Base-by-base conservation (phyloP, 2,888 invertebrate species). In the Pinctada fucata region DNA sequence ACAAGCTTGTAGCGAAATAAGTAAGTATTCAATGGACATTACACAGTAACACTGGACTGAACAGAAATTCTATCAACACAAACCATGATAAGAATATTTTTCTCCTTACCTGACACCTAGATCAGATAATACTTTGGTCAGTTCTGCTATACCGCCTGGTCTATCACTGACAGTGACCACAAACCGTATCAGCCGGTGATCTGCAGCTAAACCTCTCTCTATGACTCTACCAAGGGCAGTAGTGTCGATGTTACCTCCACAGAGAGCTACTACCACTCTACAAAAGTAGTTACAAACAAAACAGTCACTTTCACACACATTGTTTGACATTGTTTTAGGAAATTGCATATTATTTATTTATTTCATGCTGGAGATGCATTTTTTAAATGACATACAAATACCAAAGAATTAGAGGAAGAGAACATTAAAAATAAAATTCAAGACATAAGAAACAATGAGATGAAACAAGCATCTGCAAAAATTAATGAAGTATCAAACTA, bases 211-310 rank as follows among this genome's bases (percentile, higher is more conserved):
- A 0, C 97, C 97, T 75, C 97, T 94, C 92, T 97, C 97, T 86
- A 97, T 93, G 85, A 97, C 97, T 31, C 97, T 94, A 0, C 97
- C 97, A 80, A 97, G 94, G 67, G 97, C 96, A 0, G 97, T 97
- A 3, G 97, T 97, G 92, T 97, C 97, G 78, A 97, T 97, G 93
- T 97, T 97, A 66, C 97, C 97, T 10, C 94, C 94, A 86, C 97
- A 97, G 0, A 97, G 93, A 65, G 96, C 95, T 79, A 97, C 94
- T 0, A 97, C 97, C 52, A 97, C 96, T 88, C 97, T 97, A 84
- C 6, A 48, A 69, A 47, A 47, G 48, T 13, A 63, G 47, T n/a
- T 66, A 16, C 6, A 16, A 6, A 10, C 16, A 66, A 16, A 16
- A 6, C 1, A n/a, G 10, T 10, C 66, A 66, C n/a, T n/a, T 66